Conservation (phyloP, 1,140 invertebrate species). For the Ceratoteleas bidentatus region DNA sequence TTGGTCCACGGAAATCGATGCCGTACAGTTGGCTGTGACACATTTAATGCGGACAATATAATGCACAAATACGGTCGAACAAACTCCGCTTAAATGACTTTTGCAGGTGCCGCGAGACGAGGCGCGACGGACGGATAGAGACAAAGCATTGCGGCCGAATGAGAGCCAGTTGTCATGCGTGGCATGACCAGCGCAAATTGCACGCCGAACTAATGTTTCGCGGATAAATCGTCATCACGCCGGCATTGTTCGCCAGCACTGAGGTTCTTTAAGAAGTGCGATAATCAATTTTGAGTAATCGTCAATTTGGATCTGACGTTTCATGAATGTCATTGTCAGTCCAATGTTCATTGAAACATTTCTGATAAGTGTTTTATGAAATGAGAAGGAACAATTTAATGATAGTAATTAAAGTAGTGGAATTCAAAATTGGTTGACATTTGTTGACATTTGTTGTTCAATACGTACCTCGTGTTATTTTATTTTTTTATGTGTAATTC, state of each 20-base stretch:
- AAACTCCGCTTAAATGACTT: slow-evolving; percentile 55
- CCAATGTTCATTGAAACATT: too few relatives aligned
- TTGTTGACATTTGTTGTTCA: too few relatives aligned
- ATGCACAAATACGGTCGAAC: slow-evolving; percentile 42
- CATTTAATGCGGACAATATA: slow-evolving; percentile 51
- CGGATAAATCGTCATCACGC: slow-evolving; percentile 20
- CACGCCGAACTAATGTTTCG: slow-evolving; percentile 33
- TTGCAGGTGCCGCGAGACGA: slow-evolving; percentile 40
- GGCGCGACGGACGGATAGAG: slow-evolving; percentile 16
- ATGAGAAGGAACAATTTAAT: too few relatives aligned
- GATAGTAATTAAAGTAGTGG: too few relatives aligned
- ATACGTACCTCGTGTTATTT: too few relatives aligned
- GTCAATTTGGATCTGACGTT: too few relatives aligned
- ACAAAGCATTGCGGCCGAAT: slow-evolving; percentile 17
- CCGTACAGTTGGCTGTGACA: slow-evolving; percentile 39
- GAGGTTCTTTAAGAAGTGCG: neutral
- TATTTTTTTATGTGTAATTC: too few relatives aligned
- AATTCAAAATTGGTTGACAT: too few relatives aligned
- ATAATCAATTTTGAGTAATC: neutral
- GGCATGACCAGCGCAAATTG: slow-evolving; percentile 31
- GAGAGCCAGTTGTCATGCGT: slow-evolving; percentile 29
- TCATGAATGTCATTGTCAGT: too few relatives aligned
- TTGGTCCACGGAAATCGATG: slow-evolving; percentile 30
- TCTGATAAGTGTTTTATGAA: too few relatives aligned
- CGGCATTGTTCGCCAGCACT: slow-evolving; percentile 7